These are phyloP conservation scores for Thereva unica DNA, from an alignment of 2,888 invertebrate genomes.

Conservation along the genomic window DNA sequence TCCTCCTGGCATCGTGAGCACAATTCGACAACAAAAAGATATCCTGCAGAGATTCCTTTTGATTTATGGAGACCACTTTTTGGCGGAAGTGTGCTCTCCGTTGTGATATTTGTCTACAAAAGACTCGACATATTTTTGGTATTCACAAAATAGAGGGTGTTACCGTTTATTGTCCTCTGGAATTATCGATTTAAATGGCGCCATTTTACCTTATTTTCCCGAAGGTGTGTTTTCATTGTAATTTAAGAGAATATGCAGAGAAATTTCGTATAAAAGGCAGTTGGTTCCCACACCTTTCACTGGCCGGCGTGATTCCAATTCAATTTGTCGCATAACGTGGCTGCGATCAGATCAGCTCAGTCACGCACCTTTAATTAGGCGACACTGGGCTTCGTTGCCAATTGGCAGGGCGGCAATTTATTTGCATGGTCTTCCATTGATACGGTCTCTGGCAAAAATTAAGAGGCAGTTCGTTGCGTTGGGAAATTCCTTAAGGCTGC, in stretches of 20 bases:
- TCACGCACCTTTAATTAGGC: constrained; percentile 29
- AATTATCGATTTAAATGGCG: constrained; percentile 16
- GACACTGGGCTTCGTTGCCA: background rate
- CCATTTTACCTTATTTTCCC: constrained; percentile 19
- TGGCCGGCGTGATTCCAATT: background rate
- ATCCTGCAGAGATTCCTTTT: constrained; percentile 32
- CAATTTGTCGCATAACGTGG: constrained; percentile 28
- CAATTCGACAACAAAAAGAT: constrained; percentile 29
- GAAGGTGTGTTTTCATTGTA: constrained; percentile 6
- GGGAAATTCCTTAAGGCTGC: too few relatives aligned
- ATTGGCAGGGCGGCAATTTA: constrained; percentile 1
- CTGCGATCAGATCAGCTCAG: constrained; percentile 22
- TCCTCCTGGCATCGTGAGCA: constrained; percentile 21
- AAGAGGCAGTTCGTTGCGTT: too few relatives aligned
- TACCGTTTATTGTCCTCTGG: constrained; percentile 23
- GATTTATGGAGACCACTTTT: constrained; percentile 31
- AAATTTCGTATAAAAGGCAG: too few relatives aligned
- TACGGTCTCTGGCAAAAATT: too few relatives aligned
- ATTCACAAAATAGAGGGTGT: constrained; percentile 16
- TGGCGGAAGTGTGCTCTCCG: constrained; percentile 28
- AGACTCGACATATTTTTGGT: constrained; percentile 2
- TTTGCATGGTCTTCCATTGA: constrained; percentile 8
- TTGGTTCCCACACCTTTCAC: constrained; percentile 24
- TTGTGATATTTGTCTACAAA: constrained; percentile 28
- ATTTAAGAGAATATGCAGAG: background rate